Evolutionary conservation across 2,113 vertebrate species (phyloP).

Genomic region (Panthera uncia): DNA sequence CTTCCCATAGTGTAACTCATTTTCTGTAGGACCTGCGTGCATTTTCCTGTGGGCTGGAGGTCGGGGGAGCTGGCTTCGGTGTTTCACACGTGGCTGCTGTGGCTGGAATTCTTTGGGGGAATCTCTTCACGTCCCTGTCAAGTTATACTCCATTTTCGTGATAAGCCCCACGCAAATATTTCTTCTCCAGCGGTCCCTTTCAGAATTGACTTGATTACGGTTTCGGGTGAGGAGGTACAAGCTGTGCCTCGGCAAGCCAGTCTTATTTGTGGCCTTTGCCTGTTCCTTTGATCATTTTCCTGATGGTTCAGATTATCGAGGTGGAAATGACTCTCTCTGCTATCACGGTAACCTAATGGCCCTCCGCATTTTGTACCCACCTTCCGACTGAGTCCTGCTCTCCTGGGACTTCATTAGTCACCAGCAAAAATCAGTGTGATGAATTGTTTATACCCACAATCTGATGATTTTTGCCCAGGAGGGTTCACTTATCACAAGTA

Average conservation of each 20-base stretch:
- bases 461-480: neutral
- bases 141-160: neutral
- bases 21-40: neutral
- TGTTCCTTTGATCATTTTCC: neutral
- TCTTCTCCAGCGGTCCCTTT: neutral
- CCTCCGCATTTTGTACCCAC: neutral
- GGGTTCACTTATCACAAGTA: neutral
- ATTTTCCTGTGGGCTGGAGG: neutral
- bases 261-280: neutral
- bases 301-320: neutral
- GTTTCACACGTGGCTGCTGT: neutral
- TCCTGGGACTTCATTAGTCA: neutral
- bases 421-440: neutral
- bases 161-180: neutral
- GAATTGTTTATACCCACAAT: neutral
- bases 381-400: neutral
- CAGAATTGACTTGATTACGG: neutral
- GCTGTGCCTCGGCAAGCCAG: neutral
- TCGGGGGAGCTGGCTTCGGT: neutral
- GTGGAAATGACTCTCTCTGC: neutral
- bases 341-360: neutral
- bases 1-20: neutral
- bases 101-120: neutral
- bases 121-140: conserved; percentile 40
- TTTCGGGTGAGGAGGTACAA: neutral